phyloP scores from a whole-genome alignment of 1,140 invertebrate species.

The Lineus longissimus region DNA sequence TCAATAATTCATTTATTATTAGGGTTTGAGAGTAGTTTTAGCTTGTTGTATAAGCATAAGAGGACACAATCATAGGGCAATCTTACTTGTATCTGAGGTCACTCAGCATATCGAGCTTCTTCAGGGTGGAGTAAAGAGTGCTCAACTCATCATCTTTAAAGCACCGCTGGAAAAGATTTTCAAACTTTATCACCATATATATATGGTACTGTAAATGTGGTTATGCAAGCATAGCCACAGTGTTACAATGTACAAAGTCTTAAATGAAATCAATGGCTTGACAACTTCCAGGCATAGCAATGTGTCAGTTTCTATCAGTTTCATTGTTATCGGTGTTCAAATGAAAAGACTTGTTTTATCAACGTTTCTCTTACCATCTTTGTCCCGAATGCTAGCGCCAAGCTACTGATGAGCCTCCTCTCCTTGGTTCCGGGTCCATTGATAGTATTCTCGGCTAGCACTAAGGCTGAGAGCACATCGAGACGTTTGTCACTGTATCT shows the following conservation, averaged over 20 bases:
- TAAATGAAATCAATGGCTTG: no score
- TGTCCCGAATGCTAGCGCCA: conserved; percentile 66
- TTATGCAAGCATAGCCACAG: no score
- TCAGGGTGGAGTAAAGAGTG: conserved; percentile 54
- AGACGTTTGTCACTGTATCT: conserved; percentile 63
- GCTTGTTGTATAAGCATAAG: no score
- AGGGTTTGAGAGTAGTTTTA: no score
- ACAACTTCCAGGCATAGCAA: no score
- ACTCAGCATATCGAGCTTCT: conserved; percentile 63
- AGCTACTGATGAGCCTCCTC: conserved; percentile 62
- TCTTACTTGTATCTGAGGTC: conserved; percentile 59
- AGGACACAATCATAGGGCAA: neutral
- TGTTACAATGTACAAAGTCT: no score
- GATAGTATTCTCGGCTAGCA: conserved; percentile 68
- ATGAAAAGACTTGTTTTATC: no score
- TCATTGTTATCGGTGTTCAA: no score
- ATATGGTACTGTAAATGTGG: no score
- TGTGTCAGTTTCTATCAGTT: no score
- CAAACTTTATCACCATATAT: neutral
- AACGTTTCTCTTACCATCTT: conserved; percentile 54
- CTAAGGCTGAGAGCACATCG: conserved; percentile 69
- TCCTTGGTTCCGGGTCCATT: conserved; percentile 64
- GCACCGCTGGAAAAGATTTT: conserved; percentile 36
- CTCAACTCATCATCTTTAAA: conserved; percentile 54
- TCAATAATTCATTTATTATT: no score